Percentiles rank a stretch among this genome's conserved stretches.
Conservation (phyloP, 2,113 vertebrate species). For the Chaetorhynchus papuensis region DNA sequence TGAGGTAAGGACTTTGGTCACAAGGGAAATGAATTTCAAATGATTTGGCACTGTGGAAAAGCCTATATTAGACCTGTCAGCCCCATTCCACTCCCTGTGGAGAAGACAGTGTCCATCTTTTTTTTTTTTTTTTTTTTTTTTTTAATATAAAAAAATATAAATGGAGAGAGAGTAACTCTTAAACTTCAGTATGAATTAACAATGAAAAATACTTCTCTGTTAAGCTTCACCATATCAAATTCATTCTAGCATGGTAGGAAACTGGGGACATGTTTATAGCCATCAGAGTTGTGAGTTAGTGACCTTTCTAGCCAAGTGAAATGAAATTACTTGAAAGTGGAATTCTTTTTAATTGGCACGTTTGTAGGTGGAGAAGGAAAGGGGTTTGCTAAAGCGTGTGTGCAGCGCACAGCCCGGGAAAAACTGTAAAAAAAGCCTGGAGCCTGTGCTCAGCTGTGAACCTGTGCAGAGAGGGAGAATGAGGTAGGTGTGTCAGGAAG, state of each 20-base stretch:
- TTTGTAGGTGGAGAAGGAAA: constrained; percentile 56
- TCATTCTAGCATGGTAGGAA: constrained; percentile 58
- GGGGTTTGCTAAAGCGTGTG: neutral
- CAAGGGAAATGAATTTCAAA: constrained; percentile 45
- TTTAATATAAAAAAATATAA: neutral
- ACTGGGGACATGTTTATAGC: constrained; percentile 71
- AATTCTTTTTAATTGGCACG: constrained; percentile 75
- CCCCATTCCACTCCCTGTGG: neutral
- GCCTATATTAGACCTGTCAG: neutral
- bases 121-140: neutral
- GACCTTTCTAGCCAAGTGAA: constrained; percentile 78
- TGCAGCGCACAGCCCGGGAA: neutral
- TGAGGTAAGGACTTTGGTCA: neutral
- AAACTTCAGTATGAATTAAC: constrained; percentile 34
- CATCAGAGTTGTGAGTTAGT: constrained; percentile 75
- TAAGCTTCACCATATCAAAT: constrained; percentile 44
- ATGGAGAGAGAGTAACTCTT: neutral
- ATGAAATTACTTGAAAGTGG: constrained; percentile 76
- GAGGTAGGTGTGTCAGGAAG: constrained; percentile 74
- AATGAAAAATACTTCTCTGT: constrained; percentile 51
- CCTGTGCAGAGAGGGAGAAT: constrained; percentile 44
- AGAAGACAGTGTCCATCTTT: neutral
- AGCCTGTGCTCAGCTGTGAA: neutral
- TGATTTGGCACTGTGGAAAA: constrained; percentile 12
- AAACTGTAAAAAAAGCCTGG: neutral